Evolutionary conservation across 2,888 invertebrate species (phyloP).

Genomic region (Caenorhabditis uteleia): DNA sequence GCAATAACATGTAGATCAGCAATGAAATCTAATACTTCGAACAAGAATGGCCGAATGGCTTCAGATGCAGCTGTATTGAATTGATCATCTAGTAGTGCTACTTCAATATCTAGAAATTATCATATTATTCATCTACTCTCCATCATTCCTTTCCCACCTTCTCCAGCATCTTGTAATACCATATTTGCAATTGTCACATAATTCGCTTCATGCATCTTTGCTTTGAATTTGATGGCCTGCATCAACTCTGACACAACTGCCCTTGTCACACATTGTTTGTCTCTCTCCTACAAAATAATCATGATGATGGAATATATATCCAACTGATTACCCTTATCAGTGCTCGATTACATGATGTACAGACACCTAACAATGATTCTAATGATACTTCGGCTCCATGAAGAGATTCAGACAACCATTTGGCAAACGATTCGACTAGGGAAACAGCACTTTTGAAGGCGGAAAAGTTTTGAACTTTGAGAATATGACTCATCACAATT

Average conservation of each 20-base stretch:
- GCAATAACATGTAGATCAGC: constrained; percentile 93
- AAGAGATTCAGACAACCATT: constrained; percentile 88
- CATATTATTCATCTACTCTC: not conserved
- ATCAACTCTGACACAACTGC: constrained; percentile 91
- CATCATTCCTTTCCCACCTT: constrained; percentile 36
- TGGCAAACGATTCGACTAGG: constrained; percentile 94
- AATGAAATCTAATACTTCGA: constrained; percentile 91
- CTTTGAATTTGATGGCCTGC: constrained; percentile 93
- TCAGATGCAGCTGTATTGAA: constrained; percentile 85
- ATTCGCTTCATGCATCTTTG: constrained; percentile 90
- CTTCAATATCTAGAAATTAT: constrained; percentile 43
- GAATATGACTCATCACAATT: constrained; percentile 73
- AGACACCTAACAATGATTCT: constrained; percentile 81
- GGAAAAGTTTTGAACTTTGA: constrained; percentile 84
- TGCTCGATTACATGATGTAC: constrained; percentile 86
- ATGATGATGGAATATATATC: not conserved
- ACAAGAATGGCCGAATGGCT: constrained; percentile 87
- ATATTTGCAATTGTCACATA: constrained; percentile 85
- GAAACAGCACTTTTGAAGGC: constrained; percentile 85
- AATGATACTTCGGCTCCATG: constrained; percentile 83
- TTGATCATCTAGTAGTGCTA: constrained; percentile 53
- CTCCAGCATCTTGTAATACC: constrained; percentile 61
- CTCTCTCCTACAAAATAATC: constrained; percentile 79
- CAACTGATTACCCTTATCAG: constrained; percentile 74
- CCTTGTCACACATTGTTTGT: constrained; percentile 88